Percentiles rank a stretch among this genome's conserved stretches.
Evolutionary conservation across 2,113 vertebrate genomes (phyloP).

Genomic region (Terrapene triunguis): DNA sequence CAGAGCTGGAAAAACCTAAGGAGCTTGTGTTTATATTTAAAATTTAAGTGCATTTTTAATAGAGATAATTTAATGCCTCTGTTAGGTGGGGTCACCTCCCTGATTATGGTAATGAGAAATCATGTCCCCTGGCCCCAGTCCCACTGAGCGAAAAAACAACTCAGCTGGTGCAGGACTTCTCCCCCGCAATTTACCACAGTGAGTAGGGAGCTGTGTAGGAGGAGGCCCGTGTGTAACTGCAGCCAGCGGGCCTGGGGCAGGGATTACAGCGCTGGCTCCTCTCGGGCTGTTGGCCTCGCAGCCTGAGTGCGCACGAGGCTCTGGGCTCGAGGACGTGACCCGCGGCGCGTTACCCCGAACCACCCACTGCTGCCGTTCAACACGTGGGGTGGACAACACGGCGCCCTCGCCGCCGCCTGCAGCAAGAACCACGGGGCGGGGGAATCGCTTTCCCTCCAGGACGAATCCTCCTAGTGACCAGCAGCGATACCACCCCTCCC

Average conservation of each 20-base stretch:
- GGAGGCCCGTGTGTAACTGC: not conserved
- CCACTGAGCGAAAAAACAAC: not conserved
- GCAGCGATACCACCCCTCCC: no score
- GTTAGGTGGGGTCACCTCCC: no score
- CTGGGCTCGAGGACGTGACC: not conserved
- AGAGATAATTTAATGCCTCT: not conserved
- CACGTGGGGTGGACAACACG: not conserved
- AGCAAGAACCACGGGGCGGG: constrained; percentile 19
- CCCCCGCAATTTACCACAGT: no score
- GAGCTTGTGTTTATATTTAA: not conserved
- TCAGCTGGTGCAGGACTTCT: not conserved
- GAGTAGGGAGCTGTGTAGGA: not conserved
- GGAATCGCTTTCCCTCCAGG: no score
- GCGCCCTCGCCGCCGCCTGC: not conserved
- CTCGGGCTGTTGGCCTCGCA: not conserved
- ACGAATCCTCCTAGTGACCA: no score
- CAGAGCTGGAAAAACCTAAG: not conserved
- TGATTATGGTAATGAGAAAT: fast-evolving
- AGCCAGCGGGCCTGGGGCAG: not conserved
- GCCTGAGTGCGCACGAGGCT: not conserved
- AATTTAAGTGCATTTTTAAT: not conserved
- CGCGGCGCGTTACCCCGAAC: not conserved
- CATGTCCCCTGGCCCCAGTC: no score
- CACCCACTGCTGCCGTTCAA: not conserved
- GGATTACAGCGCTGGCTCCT: fast-evolving